Evolutionary conservation across 2,113 vertebrate genomes (phyloP).

Genomic region (Oryzias woworae): DNA sequence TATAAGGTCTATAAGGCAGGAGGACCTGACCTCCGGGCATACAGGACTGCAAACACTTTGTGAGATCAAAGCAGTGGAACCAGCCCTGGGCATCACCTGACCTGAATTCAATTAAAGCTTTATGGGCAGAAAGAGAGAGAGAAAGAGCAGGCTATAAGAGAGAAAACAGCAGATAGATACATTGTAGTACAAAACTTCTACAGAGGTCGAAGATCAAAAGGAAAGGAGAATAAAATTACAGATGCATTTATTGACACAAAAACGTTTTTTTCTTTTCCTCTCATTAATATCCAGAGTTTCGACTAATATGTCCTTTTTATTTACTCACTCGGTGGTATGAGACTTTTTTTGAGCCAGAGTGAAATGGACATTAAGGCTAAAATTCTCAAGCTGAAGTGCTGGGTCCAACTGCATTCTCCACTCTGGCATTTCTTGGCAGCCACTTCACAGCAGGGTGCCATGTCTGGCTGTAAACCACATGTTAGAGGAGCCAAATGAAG

Average conservation of each 20-base stretch:
- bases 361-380: conserved; percentile 63
- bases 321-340: conserved; percentile 69
- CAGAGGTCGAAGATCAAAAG: conserved; percentile 16
- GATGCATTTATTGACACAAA: conserved; percentile 36
- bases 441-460: conserved; percentile 54
- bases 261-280: not conserved
- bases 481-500: conserved; percentile 31
- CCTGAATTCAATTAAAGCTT: conserved; percentile 79
- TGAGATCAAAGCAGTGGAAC: conserved; percentile 71
- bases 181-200: conserved; percentile 41
- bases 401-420: conserved; percentile 19
- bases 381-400: conserved; percentile 58
- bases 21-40: conserved; percentile 45
- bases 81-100: conserved; percentile 71
- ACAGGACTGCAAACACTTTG: conserved; percentile 59
- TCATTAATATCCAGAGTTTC: conserved; percentile 2
- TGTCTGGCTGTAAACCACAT: conserved; percentile 53
- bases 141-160: conserved; percentile 40
- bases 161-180: conserved; percentile 16
- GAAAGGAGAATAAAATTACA: conserved; percentile 42
- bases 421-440: conserved; percentile 57
- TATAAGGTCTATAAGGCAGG: conserved; percentile 29
- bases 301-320: conserved; percentile 54
- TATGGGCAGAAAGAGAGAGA: conserved; percentile 56
- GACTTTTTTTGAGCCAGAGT: conserved; percentile 68